These are phyloP conservation scores for Podarcis lilfordi DNA, from an alignment of 2,797 vertebrate species.

Conservation along the genomic window DNA sequence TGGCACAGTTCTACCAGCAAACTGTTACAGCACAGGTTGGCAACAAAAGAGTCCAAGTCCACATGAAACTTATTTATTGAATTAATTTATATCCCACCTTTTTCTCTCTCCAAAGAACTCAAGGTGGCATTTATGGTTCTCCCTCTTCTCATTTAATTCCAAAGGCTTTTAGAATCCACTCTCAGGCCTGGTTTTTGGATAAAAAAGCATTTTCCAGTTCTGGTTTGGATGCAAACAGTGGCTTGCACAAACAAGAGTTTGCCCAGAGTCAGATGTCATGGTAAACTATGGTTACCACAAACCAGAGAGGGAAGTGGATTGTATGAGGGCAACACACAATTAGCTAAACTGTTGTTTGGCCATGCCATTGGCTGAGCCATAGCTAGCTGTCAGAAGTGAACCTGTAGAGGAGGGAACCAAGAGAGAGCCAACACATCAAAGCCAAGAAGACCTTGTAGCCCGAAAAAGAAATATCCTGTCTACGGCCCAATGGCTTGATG, in stretches of 20 bases:
- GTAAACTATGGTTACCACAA: not conserved
- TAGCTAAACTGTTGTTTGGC: not conserved
- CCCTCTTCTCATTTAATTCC: too few relatives aligned
- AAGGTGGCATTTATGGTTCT: too few relatives aligned
- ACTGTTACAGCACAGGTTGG: not conserved
- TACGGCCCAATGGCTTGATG: too few relatives aligned
- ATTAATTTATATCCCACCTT: too few relatives aligned
- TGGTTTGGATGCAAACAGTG: not conserved
- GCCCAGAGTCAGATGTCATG: not conserved
- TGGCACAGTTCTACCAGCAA: not conserved
- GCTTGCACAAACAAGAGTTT: not conserved
- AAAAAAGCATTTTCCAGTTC: not conserved
- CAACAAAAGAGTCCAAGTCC: not conserved
- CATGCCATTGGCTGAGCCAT: not conserved
- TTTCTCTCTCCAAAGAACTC: too few relatives aligned
- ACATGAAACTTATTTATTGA: not conserved
- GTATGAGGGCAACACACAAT: not conserved
- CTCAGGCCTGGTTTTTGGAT: not conserved
- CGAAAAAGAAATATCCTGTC: too few relatives aligned
- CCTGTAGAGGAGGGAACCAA: too few relatives aligned
- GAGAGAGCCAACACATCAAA: too few relatives aligned
- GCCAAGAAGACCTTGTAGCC: too few relatives aligned
- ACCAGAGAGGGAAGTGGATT: not conserved
- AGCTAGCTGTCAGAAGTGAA: not conserved
- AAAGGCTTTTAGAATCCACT: not conserved